phyloP scores from a whole-genome alignment of 2,797 vertebrate genomes.

The Cheirogaleus major region DNA sequence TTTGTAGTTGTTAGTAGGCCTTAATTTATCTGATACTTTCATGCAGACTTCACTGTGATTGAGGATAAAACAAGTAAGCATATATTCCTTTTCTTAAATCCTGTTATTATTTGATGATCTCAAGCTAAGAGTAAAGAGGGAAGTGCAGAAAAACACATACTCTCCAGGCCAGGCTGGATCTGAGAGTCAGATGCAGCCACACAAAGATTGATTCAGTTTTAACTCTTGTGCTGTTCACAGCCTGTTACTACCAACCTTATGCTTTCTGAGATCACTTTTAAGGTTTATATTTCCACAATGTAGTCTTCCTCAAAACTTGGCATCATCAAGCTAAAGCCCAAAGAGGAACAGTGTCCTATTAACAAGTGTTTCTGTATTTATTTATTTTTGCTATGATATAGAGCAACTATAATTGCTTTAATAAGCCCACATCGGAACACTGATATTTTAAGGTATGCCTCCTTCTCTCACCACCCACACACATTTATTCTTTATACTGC shows the following conservation, averaged over 20 bases:
- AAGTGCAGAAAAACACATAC: fast-evolving
- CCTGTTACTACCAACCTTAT: neutral
- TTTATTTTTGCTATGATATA: neutral
- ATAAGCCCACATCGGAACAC: neutral
- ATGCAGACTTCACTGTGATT: neutral
- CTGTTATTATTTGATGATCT: no score
- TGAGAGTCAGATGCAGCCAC: neutral
- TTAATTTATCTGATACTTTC: neutral
- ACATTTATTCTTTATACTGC: neutral
- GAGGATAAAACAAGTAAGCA: neutral
- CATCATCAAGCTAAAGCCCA: neutral
- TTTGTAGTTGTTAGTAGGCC: neutral
- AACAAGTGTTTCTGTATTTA: neutral
- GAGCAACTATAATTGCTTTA: neutral
- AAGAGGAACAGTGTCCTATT: neutral
- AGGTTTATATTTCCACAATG: neutral
- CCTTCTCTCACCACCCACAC: neutral
- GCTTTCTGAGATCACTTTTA: neutral
- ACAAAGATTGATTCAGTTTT: neutral
- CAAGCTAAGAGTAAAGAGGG: fast-evolving
- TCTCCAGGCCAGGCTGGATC: neutral
- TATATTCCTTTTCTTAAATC: neutral
- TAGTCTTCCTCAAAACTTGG: neutral
- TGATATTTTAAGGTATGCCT: neutral
- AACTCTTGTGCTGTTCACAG: neutral